A percentile compares a stretch with the other conserved stretches of the same genome.
These are phyloP conservation scores for Anticlea derivata DNA, from an alignment of 2,888 invertebrate species.

Conservation along the genomic window DNA sequence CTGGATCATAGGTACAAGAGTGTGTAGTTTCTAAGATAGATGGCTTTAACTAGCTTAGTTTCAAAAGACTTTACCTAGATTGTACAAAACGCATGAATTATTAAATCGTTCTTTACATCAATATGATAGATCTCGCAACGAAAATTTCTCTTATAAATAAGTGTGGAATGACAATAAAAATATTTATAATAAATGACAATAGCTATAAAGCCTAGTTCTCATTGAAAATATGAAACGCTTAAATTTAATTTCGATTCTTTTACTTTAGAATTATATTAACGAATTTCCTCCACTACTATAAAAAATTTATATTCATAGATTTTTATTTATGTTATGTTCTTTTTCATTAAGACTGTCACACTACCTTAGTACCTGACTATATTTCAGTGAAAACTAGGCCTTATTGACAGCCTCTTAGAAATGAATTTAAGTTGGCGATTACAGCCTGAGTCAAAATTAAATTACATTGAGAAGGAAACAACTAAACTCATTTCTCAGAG, in stretches of 20 bases:
- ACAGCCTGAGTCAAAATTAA: no score
- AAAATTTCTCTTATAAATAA: constrained; percentile 21
- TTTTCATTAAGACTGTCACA: no score
- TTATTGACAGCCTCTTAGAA: background rate
- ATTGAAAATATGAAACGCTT: background rate
- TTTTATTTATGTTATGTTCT: background rate
- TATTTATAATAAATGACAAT: constrained; percentile 22
- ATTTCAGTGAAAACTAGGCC: constrained; percentile 5
- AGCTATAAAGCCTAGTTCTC: constrained; percentile 4
- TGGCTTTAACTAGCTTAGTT: constrained; percentile 82
- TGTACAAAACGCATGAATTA: constrained; percentile 25
- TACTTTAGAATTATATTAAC: no score
- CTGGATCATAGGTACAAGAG: constrained; percentile 13
- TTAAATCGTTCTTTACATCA: constrained; percentile 12
- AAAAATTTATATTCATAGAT: background rate
- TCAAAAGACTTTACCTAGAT: constrained; percentile 76
- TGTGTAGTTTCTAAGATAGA: constrained; percentile 67
- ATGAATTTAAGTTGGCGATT: background rate
- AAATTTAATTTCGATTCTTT: no score
- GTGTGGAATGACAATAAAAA: constrained; percentile 34
- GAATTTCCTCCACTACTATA: no score
- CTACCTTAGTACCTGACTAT: background rate
- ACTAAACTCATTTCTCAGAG: background rate
- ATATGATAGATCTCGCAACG: constrained; percentile 31
- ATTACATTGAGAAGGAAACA: no score